phyloP scores from a whole-genome alignment of 2,888 invertebrate species.

The Limnephilus marmoratus region DNA sequence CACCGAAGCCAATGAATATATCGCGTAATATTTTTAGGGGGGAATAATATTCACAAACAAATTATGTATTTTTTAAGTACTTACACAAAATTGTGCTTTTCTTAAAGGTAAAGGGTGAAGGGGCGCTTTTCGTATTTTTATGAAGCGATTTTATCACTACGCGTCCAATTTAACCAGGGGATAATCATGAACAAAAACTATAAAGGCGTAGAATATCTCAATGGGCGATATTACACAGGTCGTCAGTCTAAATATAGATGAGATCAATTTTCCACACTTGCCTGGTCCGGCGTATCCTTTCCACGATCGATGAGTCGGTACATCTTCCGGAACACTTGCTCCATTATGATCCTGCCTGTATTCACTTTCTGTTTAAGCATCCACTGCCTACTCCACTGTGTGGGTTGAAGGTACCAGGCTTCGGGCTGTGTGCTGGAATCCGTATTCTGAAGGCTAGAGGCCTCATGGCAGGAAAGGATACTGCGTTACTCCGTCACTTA shows the following conservation, averaged over 20 bases:
- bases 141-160: background rate
- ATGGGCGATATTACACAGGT: constrained; percentile 7
- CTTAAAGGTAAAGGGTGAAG: background rate
- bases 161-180: background rate
- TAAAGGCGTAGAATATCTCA: constrained; percentile 32
- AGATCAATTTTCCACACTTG: constrained; percentile 53
- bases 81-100: background rate
- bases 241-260: constrained; percentile 43
- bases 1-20: no score
- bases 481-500: constrained; percentile 44
- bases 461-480: constrained; percentile 11
- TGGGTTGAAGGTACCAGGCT: background rate
- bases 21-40: no score
- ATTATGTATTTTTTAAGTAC: no score
- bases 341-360: constrained; percentile 55
- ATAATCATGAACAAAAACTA: background rate
- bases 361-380: constrained; percentile 24
- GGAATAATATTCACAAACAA: no score
- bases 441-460: background rate
- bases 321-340: constrained; percentile 65
- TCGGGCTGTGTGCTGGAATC: background rate
- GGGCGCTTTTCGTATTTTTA: background rate
- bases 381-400: background rate
- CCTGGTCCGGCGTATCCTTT: constrained; percentile 35
- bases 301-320: constrained; percentile 46